A percentile compares a stretch with the other conserved stretches of the same genome.
Evolutionary conservation across 1,140 invertebrate genomes (phyloP).

Genomic region (Lucilia sericata): DNA sequence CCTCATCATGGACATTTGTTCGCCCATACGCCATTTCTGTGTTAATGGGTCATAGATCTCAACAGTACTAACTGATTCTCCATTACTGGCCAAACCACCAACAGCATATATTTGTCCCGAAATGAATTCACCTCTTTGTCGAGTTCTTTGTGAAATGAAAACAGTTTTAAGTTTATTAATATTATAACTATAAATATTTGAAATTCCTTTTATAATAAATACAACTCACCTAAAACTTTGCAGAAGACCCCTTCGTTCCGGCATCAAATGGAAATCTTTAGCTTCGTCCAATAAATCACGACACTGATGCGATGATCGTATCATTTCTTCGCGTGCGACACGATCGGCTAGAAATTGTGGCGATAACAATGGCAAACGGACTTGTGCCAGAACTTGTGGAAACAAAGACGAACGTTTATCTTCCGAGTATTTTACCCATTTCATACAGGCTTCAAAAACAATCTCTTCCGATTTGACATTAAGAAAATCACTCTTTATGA

Average conservation of each 20-base stretch:
- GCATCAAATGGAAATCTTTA: conserved; percentile 87
- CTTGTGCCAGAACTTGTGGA: conserved; percentile 79
- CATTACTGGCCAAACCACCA: conserved; percentile 86
- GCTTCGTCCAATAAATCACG: conserved; percentile 87
- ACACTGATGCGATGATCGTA: conserved; percentile 81
- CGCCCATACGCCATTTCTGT: conserved; percentile 81
- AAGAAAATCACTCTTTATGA: conserved; percentile 84
- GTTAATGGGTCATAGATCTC: conserved; percentile 85
- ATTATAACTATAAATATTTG: no score
- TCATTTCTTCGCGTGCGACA: conserved; percentile 85
- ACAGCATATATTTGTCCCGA: conserved; percentile 89
- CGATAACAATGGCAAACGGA: conserved; percentile 83
- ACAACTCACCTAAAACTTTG: conserved; percentile 74
- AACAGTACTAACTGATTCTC: conserved; percentile 88
- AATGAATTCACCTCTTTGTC: conserved; percentile 81
- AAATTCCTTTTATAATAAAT: no score
- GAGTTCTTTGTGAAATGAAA: conserved; percentile 69
- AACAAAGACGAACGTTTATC: conserved; percentile 73
- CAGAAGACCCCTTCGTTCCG: conserved; percentile 79
- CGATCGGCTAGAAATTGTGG: conserved; percentile 87
- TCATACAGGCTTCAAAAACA: conserved; percentile 87
- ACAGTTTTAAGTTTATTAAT: not conserved
- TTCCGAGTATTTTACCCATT: conserved; percentile 82
- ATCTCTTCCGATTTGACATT: conserved; percentile 79
- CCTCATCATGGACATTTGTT: conserved; percentile 87